Evolutionary conservation across 2,888 invertebrate genomes (phyloP).

Genomic region (Sminthurides aquaticus): DNA sequence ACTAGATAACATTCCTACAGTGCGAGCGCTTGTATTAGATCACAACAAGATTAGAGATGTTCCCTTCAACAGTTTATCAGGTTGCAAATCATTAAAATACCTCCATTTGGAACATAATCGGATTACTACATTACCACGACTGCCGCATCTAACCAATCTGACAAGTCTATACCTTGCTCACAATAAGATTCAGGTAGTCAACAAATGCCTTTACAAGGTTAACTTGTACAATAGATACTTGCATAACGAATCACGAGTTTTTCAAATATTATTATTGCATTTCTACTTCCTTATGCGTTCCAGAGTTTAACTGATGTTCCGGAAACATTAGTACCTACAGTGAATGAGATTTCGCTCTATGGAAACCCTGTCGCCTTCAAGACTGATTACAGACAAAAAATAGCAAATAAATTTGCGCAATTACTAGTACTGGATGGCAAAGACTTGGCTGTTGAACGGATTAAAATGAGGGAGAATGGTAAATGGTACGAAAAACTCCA

Average conservation of each 20-base stretch:
- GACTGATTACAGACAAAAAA: conserved; percentile 30
- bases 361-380: conserved; percentile 35
- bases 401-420: conserved; percentile 26
- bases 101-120: conserved; percentile 41
- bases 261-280: too few species aligned
- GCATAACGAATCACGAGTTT: too few species aligned
- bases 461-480: conserved; percentile 14
- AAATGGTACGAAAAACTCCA: neutral
- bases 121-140: conserved; percentile 34
- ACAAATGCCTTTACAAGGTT: too few species aligned
- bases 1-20: conserved; percentile 31
- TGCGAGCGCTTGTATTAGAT: conserved; percentile 37
- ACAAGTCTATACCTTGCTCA: conserved; percentile 35
- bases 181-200: conserved; percentile 40
- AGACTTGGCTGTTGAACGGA: conserved; percentile 20
- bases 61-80: conserved; percentile 31
- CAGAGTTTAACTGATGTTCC: conserved; percentile 36
- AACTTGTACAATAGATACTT: too few species aligned
- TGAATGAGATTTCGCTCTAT: conserved; percentile 29
- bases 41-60: conserved; percentile 37
- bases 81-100: conserved; percentile 37
- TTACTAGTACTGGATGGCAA: conserved; percentile 34
- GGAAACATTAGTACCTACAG: conserved; percentile 21
- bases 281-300: too few species aligned
- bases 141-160: conserved; percentile 38